Base-by-base conservation (phyloP, 2,888 invertebrate species). In the Clistopyga incitator region DNA sequence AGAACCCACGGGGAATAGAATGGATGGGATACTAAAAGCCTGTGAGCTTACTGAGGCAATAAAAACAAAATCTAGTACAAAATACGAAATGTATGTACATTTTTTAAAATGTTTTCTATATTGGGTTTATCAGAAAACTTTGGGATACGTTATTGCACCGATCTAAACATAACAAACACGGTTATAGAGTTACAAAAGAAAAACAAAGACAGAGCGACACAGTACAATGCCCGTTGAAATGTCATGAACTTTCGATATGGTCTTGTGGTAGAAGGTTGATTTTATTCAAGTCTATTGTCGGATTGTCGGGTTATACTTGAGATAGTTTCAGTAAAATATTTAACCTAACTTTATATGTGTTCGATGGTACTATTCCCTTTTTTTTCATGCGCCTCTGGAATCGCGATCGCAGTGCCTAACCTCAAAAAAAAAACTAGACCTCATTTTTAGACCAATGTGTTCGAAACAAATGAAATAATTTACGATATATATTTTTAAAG, bases 231-330 rank as follows among this genome's bases (percentile, higher is more conserved):
- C 6, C 3, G 52, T 54, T 54, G 10, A 54, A 20, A 71, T 71
- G 45, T 71, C 59, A 56, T 10, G 56, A 45, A 42, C 20, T 29
- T 70, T 54, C 38, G 20, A 54, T 10, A 70, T 42, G 59, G 59
- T 29, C 29, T 13, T 23, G 18, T 10, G 38, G 29, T 45, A 29
- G 20, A 2, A 10, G 13, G 10, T 11, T n/a, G 20, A 70, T 23
- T 67, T 47, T 15, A 20, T 45, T 20, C 42, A 13, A 3, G 15
- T 67, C 45, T 6, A 67, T 20, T 6, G 2, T 11, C 18, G 6
- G 20, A 10, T 10, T 20, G 11, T n/a, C 18, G 8, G 20, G 52
- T 54, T 15, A 45, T 45, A 45, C 50, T 54, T 20, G 10, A 11
- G 52, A 11, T 20, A 54, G 23, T 54, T 70, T 1, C 6, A 61